Evolutionary conservation across 2,113 vertebrate species (phyloP), one percentile per base, ranked within the genome.

Genomic region (Aptenodytes patagonicus): DNA sequence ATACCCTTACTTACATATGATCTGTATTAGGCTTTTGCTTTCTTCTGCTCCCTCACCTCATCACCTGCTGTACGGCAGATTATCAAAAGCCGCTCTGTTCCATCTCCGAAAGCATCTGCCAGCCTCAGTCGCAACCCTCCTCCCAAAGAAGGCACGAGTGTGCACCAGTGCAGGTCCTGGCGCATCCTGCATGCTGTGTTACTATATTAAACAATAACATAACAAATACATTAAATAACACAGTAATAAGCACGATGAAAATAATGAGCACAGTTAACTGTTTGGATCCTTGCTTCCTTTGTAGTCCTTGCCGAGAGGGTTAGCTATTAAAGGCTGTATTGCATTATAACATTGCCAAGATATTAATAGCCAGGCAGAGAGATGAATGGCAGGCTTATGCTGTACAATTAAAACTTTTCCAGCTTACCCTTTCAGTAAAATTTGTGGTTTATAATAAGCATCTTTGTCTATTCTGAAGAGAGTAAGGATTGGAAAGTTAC

Each of bases 371-470:
- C 68, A 83, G 60, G 94, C 91, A 93, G 82, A 55, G 66, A 91
- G 94, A 94, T 93, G 91, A 97, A 96, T 71, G 85, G 82, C 64
- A 97, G 75, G 75, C 91, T 95, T 83, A 75, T 36, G 5, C 21
- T 3, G 44, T 71, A 94, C 95, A 96, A 96, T 93, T 93, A 93
- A 96, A 95, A 96, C 89, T 94, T 96, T 86, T 96, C 93, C 93
- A 90, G 94, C 95, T 90, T 89, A 97, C 68, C 88, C 96, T 92
- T 97, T 96, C 96, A 88, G 91, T 83, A 94, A 97, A 94, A 96
- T 92, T 38, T 86, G 93, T 83, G 94, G 93, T 77, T 96, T 97
- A 96, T 94, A 95, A 97, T 94, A 95, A 96, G 85, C 75, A 93
- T 88, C 93, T 94, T 86, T 90, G 75, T 93, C 94, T 96, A 51